phyloP scores from a whole-genome alignment of 2,113 vertebrate species.

The Blennius ocellaris region DNA sequence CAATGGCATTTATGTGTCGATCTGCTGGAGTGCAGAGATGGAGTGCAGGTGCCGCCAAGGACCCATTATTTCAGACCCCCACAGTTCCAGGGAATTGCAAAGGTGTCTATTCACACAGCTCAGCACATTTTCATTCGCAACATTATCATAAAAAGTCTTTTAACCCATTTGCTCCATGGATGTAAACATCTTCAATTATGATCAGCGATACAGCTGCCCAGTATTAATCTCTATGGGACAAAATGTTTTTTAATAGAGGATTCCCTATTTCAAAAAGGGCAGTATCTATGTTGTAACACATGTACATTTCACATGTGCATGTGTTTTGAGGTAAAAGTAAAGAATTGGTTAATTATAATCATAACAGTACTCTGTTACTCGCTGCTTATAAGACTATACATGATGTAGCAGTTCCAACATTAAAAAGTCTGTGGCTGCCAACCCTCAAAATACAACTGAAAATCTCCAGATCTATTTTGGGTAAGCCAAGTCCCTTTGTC shows the following conservation, averaged over 20 bases:
- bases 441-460: conserved; percentile 6
- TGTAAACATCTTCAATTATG: conserved; percentile 16
- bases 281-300: no score
- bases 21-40: conserved; percentile 79
- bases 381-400: no score
- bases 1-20: conserved; percentile 79
- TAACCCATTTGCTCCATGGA: conserved; percentile 17
- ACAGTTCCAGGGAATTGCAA: conserved; percentile 78
- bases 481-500: neutral
- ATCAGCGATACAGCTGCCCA: neutral
- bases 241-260: neutral
- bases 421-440: conserved; percentile 5
- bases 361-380: no score
- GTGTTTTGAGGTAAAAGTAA: no score
- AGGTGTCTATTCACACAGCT: conserved; percentile 74
- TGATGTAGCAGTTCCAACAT: neutral
- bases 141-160: conserved; percentile 71
- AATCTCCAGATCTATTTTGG: conserved; percentile 17
- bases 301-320: no score
- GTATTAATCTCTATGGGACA: no score
- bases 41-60: conserved; percentile 72
- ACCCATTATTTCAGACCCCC: conserved; percentile 85
- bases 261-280: neutral
- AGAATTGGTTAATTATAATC: no score
- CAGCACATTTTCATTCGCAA: conserved; percentile 61